Percentiles rank a stretch among this genome's conserved stretches.
These are phyloP conservation scores for Phaedon cochleariae DNA, from an alignment of 2,888 invertebrate genomes.

Conservation along the genomic window DNA sequence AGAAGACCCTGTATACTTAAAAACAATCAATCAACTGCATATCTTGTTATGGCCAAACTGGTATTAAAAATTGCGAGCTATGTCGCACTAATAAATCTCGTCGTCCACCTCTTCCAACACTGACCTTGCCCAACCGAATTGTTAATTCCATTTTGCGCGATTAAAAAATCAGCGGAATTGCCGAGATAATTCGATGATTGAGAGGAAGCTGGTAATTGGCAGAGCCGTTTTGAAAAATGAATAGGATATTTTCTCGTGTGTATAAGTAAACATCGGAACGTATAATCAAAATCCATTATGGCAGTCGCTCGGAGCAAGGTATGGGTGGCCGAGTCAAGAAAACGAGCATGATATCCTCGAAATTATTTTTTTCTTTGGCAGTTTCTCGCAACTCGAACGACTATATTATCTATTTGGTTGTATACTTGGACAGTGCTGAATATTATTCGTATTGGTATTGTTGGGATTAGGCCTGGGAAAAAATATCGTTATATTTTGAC, in stretches of 20 bases:
- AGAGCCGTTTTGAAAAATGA: neutral
- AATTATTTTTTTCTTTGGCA: neutral
- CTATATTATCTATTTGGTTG: too few relatives aligned
- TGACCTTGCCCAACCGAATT: neutral
- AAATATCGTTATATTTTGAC: too few relatives aligned
- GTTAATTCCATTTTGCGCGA: neutral
- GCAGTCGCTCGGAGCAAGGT: neutral
- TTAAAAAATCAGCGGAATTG: neutral
- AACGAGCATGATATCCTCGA: neutral
- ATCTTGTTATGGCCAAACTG: too few relatives aligned
- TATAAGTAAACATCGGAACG: neutral
- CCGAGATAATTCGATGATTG: neutral
- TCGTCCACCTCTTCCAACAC: neutral
- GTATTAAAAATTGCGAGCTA: too few relatives aligned
- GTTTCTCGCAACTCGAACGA: neutral
- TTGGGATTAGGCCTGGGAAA: too few relatives aligned
- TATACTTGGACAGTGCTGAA: too few relatives aligned
- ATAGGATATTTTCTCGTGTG: slow-evolving; percentile 1
- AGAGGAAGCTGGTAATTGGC: neutral
- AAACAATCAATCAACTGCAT: too few relatives aligned
- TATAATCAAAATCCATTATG: slow-evolving; percentile 1
- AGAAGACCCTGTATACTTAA: too few relatives aligned
- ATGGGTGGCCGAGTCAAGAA: neutral
- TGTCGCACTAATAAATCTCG: too few relatives aligned
- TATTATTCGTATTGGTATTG: too few relatives aligned